phyloP scores from a whole-genome alignment of 37 sponge, comb jelly and placozoan genomes.

The Amphimedon queenslandica region DNA sequence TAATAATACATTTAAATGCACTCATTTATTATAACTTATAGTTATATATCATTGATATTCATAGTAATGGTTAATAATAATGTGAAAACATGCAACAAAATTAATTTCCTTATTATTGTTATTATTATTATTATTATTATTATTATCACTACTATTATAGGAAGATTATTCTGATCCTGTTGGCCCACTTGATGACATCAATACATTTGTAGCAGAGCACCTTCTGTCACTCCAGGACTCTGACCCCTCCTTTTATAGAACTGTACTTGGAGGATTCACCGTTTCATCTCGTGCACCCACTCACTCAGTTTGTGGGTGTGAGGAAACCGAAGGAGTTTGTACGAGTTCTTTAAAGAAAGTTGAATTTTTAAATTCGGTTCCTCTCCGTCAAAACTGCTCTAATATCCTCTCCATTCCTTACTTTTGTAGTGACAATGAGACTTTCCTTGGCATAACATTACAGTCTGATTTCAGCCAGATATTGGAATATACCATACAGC shows the following conservation, averaged over 20 bases:
- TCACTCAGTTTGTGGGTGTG: constrained; percentile 4
- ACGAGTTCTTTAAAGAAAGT: not conserved
- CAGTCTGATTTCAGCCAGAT: not conserved
- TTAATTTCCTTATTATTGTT: too few relatives aligned
- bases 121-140: too few relatives aligned
- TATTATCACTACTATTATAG: too few relatives aligned
- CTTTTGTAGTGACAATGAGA: not conserved
- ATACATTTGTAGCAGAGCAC: constrained; percentile 49
- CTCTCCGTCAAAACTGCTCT: not conserved
- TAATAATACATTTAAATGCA: too few relatives aligned
- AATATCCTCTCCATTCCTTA: not conserved
- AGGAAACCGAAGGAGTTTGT: not conserved
- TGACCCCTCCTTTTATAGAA: not conserved
- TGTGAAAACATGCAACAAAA: too few relatives aligned
- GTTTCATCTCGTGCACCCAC: not conserved
- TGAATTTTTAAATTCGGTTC: not conserved
- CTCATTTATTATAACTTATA: too few relatives aligned
- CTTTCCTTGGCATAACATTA: not conserved
- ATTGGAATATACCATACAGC: too few relatives aligned
- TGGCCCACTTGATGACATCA: constrained; percentile 34
- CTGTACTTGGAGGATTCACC: not conserved
- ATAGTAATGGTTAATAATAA: too few relatives aligned
- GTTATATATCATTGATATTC: too few relatives aligned
- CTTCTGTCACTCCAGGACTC: constrained; percentile 12
- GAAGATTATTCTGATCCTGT: not conserved